Conservation (phyloP, 2,888 invertebrate genomes). For the Harmothoe impar region DNA sequence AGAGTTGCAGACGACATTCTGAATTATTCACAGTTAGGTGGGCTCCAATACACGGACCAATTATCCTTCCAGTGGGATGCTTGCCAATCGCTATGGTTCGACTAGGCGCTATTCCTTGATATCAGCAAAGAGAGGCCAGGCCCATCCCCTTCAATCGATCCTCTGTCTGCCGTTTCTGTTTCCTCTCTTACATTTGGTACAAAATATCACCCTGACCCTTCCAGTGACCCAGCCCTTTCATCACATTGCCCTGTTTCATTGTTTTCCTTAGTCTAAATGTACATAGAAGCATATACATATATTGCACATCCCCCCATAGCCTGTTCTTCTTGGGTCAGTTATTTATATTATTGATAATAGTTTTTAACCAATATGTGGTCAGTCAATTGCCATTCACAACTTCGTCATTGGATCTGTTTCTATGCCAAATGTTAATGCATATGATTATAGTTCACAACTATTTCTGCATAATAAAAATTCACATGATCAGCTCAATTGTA, state of each 20-base stretch:
- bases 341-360: not conserved
- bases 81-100: constrained; percentile 47
- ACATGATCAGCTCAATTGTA: constrained; percentile 61
- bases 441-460: constrained; percentile 61
- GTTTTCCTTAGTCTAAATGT: not conserved
- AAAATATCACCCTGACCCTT: not conserved
- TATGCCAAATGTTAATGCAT: constrained; percentile 53
- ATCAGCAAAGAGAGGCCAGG: not conserved
- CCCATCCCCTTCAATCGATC: constrained; percentile 3
- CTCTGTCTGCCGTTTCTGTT: not conserved
- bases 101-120: constrained; percentile 28
- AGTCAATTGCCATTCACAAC: constrained; percentile 56
- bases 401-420: constrained; percentile 37
- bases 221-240: not conserved
- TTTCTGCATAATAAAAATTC: constrained; percentile 59
- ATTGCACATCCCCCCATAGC: not conserved
- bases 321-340: constrained; percentile 1
- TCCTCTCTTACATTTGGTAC: not conserved
- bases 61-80: constrained; percentile 47
- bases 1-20: constrained; percentile 10
- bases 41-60: constrained; percentile 15
- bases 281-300: not conserved
- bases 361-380: constrained; percentile 24
- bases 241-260: not conserved
- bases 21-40: constrained; percentile 41